Evolutionary conservation across 2,113 vertebrate genomes (phyloP).

Genomic region (Podocnemis expansa): DNA sequence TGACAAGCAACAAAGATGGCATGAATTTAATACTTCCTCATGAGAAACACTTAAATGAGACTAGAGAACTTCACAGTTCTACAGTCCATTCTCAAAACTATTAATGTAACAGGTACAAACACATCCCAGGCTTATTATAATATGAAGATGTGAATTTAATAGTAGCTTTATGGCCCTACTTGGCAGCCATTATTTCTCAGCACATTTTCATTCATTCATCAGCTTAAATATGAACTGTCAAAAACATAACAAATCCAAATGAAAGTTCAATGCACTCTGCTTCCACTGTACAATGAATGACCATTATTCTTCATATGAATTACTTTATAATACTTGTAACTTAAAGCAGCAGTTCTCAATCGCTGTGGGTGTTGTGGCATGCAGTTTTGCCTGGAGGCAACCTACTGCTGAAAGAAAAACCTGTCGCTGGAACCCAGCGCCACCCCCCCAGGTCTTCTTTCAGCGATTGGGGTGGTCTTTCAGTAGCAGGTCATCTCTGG

Average conservation of each 20-base stretch:
- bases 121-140: background rate
- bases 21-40: background rate
- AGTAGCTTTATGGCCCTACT: background rate
- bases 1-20: background rate
- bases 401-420: no score
- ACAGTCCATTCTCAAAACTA: background rate
- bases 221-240: slow-evolving; percentile 18
- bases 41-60: background rate
- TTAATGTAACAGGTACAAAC: background rate
- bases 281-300: background rate
- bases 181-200: background rate
- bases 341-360: background rate
- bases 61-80: background rate
- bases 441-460: no score
- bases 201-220: background rate
- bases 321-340: background rate
- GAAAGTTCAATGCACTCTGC: slow-evolving; percentile 7
- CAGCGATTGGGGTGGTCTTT: no score
- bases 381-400: no score
- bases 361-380: no score
- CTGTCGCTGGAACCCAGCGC: no score
- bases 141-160: background rate
- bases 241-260: background rate
- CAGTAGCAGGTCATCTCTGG: no score
- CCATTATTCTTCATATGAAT: background rate